Conservation (phyloP, 1,140 invertebrate species). For the Pygmarrhopalites habei region DNA sequence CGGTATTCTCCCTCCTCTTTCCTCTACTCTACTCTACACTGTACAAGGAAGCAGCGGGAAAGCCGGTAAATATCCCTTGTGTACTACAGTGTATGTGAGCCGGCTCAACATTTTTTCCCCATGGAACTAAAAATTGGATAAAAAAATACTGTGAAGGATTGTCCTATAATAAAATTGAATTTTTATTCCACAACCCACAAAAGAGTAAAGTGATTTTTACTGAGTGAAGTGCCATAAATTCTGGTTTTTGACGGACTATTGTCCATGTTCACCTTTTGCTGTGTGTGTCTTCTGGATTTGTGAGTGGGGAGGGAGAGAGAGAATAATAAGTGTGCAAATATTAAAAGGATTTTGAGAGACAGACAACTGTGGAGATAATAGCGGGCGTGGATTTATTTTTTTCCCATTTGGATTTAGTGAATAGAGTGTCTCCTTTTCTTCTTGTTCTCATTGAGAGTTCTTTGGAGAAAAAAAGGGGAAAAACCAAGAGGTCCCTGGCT, state of each 20-base stretch:
- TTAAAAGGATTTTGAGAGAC: too few relatives aligned
- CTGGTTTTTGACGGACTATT: not conserved
- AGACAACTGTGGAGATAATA: too few relatives aligned
- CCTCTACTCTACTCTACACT: too few relatives aligned
- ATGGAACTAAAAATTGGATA: not conserved
- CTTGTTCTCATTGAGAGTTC: not conserved
- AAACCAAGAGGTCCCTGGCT: too few relatives aligned
- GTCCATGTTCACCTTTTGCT: not conserved
- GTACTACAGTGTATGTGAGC: not conserved
- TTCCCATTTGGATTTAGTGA: not conserved
- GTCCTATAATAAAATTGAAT: not conserved
- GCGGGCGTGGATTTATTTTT: not conserved
- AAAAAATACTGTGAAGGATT: not conserved
- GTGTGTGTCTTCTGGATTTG: not conserved
- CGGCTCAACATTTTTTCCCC: not conserved
- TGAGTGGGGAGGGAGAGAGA: not conserved
- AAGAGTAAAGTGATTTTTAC: not conserved
- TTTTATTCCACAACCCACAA: not conserved
- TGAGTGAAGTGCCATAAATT: not conserved
- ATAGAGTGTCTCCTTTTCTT: not conserved
- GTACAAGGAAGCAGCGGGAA: too few relatives aligned
- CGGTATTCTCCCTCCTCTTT: not conserved
- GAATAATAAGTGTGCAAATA: not conserved
- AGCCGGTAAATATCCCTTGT: too few relatives aligned
- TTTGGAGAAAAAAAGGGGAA: not conserved